A percentile compares a stretch with the other conserved stretches of the same genome.
phyloP scores from a whole-genome alignment of 1,140 invertebrate species.

The Chelonus insularis region DNA sequence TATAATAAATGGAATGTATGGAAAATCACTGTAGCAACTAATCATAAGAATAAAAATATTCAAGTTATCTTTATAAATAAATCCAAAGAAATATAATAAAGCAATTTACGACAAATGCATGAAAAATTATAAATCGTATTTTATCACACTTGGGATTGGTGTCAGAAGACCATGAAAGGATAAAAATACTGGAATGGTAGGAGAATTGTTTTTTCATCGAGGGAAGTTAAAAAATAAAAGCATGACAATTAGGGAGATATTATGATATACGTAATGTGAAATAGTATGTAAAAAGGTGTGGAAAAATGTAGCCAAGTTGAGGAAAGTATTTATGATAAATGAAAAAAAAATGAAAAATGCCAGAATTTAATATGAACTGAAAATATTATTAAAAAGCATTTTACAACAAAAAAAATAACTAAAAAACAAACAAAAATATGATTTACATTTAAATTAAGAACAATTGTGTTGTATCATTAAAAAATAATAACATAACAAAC shows the following conservation, averaged over 20 bases:
- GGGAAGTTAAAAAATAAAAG: neutral
- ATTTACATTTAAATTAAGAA: slow-evolving; percentile 63
- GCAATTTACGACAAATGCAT: too few species aligned
- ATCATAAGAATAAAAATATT: too few species aligned
- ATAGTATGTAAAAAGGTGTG: neutral
- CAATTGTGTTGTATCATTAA: slow-evolving; percentile 58
- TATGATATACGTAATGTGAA: neutral
- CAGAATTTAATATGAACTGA: slow-evolving; percentile 58
- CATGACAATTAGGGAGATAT: neutral
- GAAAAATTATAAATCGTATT: too few species aligned
- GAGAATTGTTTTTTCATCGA: too few species aligned
- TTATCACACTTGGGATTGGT: too few species aligned
- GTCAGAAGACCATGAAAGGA: too few species aligned
- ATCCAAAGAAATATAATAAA: too few species aligned
- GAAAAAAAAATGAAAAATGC: slow-evolving; percentile 51
- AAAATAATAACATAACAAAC: slow-evolving; percentile 62
- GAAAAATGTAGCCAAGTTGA: slow-evolving; percentile 17
- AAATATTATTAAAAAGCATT: slow-evolving; percentile 64
- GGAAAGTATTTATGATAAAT: slow-evolving; percentile 30
- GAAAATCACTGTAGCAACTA: too few species aligned
- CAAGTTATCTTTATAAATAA: too few species aligned
- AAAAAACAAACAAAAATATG: slow-evolving; percentile 62
- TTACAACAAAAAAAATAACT: slow-evolving; percentile 62
- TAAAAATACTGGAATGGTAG: too few species aligned
- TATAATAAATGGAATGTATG: too few species aligned